Evolutionary conservation across 30 jellyfish, hydroid and myxozoan species (phyloP).

Genomic region (Euphysa ruthae): DNA sequence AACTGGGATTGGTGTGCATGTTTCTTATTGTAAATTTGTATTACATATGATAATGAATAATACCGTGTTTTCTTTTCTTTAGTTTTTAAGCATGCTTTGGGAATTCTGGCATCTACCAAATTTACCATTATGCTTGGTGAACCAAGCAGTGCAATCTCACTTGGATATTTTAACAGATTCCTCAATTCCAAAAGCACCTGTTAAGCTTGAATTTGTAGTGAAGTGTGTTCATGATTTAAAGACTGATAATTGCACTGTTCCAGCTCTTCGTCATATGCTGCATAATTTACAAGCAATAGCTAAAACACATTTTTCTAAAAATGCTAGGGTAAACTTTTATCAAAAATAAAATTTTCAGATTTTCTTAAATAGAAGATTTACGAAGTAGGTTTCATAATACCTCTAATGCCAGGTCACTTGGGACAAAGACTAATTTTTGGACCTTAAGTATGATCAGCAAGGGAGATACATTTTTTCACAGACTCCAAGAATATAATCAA

Average conservation of each 20-base stretch:
- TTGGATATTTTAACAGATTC: constrained; percentile 79
- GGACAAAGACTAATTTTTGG: too few species aligned
- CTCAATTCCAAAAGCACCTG: constrained; percentile 38
- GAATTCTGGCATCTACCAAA: constrained; percentile 41
- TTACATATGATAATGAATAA: too few species aligned
- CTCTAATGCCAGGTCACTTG: too few species aligned
- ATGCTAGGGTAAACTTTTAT: constrained; percentile 47
- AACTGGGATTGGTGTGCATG: too few species aligned
- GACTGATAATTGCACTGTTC: constrained; percentile 71
- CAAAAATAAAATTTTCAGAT: too few species aligned
- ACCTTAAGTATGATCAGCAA: too few species aligned
- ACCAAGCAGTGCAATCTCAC: constrained; percentile 94
- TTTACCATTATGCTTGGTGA: constrained; percentile 53
- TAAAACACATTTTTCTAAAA: constrained; percentile 59
- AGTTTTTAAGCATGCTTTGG: constrained; percentile 69
- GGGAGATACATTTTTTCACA: too few species aligned
- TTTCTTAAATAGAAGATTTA: too few species aligned
- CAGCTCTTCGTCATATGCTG: constrained; percentile 81
- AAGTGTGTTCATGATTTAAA: constrained; percentile 77
- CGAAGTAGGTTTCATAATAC: too few species aligned
- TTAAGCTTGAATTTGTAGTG: constrained; percentile 49
- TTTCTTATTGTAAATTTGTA: too few species aligned
- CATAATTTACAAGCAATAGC: constrained; percentile 60
- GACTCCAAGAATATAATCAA: too few species aligned
- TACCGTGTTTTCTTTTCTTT: background rate